Base-by-base conservation (phyloP, 2,888 invertebrate species). In the Tachina grossa region DNA sequence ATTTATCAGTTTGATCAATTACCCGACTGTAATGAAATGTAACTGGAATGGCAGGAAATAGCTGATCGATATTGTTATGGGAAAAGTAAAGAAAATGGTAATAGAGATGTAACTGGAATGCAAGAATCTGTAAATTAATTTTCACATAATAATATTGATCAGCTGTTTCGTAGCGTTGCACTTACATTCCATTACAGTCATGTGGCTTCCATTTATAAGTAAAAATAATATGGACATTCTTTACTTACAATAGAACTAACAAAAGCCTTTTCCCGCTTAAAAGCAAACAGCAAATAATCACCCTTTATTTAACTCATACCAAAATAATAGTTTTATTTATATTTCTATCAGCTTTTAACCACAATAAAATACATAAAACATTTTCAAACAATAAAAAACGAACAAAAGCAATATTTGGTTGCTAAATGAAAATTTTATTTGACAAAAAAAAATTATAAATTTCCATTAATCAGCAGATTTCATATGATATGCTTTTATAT, bases 401-500 rank as follows among this genome's bases (percentile, higher is more conserved):
- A 16, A 49, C 16, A 51, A 11, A 10, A 53, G 45, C n/a, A 8
- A 11, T 4, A 31, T 49, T 47, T 57, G 43, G 45, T 79, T 79
- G 55, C 71, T 71, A 79, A 71, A 79, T 55, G 55, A 14, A 55
- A 82, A 63, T 63, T 71, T 11, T 45, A 22, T 49, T 22, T 22
- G 2, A 14, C 9, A 45, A 59, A 77, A 59, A n/a, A 59, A 43
- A 43, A 9, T 4, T 10, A 55, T 51, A 68, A 61, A 51, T 63
- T 76, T 82, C 31, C 63, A 76, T 47, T 75, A 71, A 76, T 82
- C 82, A 82, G 83, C 83, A 83, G 16, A 81, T 72, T 68, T 68
- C n/a, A 49, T 45, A 45, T 47, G 53, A 81, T 68, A 51, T 16
- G 11, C 19, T 72, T 47, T 69, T 61, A 16, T 69, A 19, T 53